Conservation (phyloP, 2,797 vertebrate genomes). For the Eupleurogrammus muticus region DNA sequence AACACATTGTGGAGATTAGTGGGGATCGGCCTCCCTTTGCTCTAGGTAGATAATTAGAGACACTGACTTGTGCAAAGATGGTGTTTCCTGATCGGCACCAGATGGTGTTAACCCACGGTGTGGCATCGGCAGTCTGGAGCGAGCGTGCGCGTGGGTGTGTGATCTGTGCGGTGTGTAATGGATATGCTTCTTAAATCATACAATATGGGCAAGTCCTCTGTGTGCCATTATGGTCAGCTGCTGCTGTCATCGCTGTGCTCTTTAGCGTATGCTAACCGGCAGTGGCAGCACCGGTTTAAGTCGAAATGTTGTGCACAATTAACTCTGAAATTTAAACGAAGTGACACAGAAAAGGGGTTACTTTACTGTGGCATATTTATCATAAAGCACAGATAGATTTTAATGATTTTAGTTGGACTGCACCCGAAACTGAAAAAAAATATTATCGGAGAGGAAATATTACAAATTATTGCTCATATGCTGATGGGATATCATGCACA, state of each 20-base stretch:
- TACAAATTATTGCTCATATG: background rate
- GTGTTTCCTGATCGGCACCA: conserved; percentile 86
- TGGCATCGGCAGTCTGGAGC: conserved; percentile 66
- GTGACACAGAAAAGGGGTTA: background rate
- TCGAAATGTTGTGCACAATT: conserved; percentile 43
- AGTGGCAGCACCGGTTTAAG: conserved; percentile 47
- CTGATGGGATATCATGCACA: background rate
- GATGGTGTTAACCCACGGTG: conserved; percentile 83
- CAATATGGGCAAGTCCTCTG: conserved; percentile 79
- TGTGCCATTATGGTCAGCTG: conserved; percentile 69
- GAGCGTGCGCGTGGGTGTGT: conserved; percentile 37
- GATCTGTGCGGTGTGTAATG: conserved; percentile 69
- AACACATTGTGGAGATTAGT: conserved; percentile 88
- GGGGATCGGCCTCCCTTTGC: conserved; percentile 77
- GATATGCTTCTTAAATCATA: conserved; percentile 82
- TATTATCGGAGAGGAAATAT: background rate
- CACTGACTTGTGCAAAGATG: conserved; percentile 86
- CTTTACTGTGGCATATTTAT: background rate
- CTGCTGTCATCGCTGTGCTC: conserved; percentile 65
- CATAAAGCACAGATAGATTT: background rate
- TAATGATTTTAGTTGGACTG: background rate
- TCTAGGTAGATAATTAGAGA: conserved; percentile 85
- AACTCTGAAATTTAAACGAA: conserved; percentile 32
- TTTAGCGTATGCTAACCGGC: conserved; percentile 66
- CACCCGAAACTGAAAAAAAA: background rate